Percentiles rank a stretch among this genome's conserved stretches.
These are phyloP conservation scores for Melanotaenia pygmaea DNA, from an alignment of 2,797 vertebrate genomes.

Conservation along the genomic window DNA sequence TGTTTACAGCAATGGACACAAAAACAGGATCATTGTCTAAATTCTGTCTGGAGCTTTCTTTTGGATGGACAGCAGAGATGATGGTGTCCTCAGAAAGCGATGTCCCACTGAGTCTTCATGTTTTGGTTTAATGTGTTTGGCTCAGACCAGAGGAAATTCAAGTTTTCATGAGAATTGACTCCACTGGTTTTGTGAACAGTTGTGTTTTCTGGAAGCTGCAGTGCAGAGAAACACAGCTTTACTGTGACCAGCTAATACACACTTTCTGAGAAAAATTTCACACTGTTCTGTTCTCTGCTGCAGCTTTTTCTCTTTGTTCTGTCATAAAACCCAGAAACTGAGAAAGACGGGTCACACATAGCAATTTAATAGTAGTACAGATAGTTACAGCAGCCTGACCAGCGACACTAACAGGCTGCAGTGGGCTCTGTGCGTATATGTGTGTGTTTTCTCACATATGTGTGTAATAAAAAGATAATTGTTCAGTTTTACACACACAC, in stretches of 20 bases:
- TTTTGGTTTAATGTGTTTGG: too few relatives aligned
- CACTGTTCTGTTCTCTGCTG: not conserved
- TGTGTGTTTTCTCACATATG: conserved; percentile 13
- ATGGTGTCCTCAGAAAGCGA: too few relatives aligned
- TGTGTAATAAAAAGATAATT: conserved; percentile 41
- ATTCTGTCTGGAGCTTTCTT: not conserved
- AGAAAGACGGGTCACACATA: conserved; percentile 9
- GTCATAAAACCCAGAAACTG: conserved; percentile 27
- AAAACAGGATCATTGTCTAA: too few relatives aligned
- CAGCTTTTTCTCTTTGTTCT: conserved; percentile 14
- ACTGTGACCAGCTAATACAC: too few relatives aligned
- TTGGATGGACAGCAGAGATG: not conserved
- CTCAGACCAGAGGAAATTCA: too few relatives aligned
- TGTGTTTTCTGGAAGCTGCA: not conserved
- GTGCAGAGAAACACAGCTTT: not conserved
- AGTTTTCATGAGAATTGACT: not conserved
- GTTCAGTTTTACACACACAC: conserved; percentile 26
- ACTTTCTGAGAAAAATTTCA: not conserved
- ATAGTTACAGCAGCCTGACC: conserved; percentile 48
- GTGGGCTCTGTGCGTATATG: conserved; percentile 1
- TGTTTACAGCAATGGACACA: too few relatives aligned
- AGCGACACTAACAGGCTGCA: conserved; percentile 40
- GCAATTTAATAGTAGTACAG: conserved; percentile 33
- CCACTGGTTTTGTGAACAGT: not conserved
- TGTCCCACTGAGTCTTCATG: not conserved